These are phyloP conservation scores for Plusia festucae DNA, from an alignment of 2,888 invertebrate genomes.

Conservation along the genomic window DNA sequence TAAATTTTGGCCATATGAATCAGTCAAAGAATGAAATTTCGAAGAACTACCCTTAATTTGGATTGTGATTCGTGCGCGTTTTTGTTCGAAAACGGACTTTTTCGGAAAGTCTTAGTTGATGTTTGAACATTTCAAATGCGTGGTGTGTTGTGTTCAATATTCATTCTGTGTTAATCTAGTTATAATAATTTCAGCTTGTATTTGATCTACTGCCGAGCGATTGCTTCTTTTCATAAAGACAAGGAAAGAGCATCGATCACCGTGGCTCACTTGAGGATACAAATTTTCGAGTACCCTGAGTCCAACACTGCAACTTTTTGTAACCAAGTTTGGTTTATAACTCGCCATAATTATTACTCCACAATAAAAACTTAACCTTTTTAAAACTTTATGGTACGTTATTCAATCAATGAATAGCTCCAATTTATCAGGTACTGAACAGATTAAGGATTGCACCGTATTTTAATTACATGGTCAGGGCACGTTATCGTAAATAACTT, in stretches of 20 bases:
- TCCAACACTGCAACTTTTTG: too few relatives aligned
- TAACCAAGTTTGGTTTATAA: too few relatives aligned
- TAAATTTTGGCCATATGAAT: too few relatives aligned
- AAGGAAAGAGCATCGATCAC: too few relatives aligned
- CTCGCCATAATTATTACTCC: too few relatives aligned
- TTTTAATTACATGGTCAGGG: slow-evolving; percentile 54
- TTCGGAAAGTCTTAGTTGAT: slow-evolving; percentile 1
- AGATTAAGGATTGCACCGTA: slow-evolving; percentile 49
- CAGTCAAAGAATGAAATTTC: too few relatives aligned
- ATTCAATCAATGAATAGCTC: slow-evolving; percentile 49
- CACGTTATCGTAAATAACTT: slow-evolving; percentile 52
- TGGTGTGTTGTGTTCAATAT: background rate
- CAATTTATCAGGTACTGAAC: slow-evolving; percentile 43
- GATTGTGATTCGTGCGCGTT: slow-evolving; percentile 40
- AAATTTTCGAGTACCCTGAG: too few relatives aligned
- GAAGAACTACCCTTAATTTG: too few relatives aligned
- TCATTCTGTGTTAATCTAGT: background rate
- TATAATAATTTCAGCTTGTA: too few relatives aligned
- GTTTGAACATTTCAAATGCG: background rate
- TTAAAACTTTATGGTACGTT: slow-evolving; percentile 15
- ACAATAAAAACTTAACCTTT: slow-evolving; percentile 13
- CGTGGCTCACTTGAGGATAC: too few relatives aligned
- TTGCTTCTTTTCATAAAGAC: too few relatives aligned
- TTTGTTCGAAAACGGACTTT: slow-evolving; percentile 30
- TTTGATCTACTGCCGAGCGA: too few relatives aligned